Percentiles rank a stretch among this genome's conserved stretches.
phyloP scores from a whole-genome alignment of 2,888 invertebrate species.

The Drosophila putrida region DNA sequence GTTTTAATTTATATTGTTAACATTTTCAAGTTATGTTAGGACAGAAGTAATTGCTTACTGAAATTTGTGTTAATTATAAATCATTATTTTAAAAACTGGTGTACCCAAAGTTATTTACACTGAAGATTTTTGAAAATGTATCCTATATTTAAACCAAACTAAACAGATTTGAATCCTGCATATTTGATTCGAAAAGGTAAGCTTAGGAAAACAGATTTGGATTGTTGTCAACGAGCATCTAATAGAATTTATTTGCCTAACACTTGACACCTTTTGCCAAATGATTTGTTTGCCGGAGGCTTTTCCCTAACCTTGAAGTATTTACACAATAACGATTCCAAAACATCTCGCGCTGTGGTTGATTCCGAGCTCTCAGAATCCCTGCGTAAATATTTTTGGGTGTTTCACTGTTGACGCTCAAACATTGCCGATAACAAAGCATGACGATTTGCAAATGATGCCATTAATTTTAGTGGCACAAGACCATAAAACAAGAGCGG shows the following conservation, averaged over 20 bases:
- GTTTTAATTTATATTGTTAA: conserved; percentile 7
- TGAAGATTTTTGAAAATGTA: background rate
- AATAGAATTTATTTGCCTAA: conserved; percentile 32
- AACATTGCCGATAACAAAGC: conserved; percentile 49
- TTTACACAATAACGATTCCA: conserved; percentile 31
- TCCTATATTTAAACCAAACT: background rate
- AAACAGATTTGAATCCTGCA: background rate
- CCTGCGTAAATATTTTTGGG: conserved; percentile 34
- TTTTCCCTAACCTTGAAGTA: conserved; percentile 4
- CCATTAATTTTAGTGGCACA: conserved; percentile 56
- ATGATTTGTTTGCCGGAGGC: conserved; percentile 42
- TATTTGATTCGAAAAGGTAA: background rate
- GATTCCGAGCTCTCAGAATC: conserved; percentile 21
- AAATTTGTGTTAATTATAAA: background rate
- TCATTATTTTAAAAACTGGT: conserved; percentile 13
- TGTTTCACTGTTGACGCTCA: conserved; percentile 22
- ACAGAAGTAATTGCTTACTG: background rate
- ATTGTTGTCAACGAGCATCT: conserved; percentile 17
- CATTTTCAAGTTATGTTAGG: conserved; percentile 4
- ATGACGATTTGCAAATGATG: conserved; percentile 74
- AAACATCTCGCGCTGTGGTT: background rate
- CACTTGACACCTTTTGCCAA: conserved; percentile 41
- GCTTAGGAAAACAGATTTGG: conserved; percentile 30
- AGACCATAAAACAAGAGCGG: conserved; percentile 5
- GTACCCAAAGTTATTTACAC: background rate